Evolutionary conservation across 2,113 vertebrate species (phyloP), one percentile per base, ranked within the genome.

Genomic region (Zosterops borbonicus): DNA sequence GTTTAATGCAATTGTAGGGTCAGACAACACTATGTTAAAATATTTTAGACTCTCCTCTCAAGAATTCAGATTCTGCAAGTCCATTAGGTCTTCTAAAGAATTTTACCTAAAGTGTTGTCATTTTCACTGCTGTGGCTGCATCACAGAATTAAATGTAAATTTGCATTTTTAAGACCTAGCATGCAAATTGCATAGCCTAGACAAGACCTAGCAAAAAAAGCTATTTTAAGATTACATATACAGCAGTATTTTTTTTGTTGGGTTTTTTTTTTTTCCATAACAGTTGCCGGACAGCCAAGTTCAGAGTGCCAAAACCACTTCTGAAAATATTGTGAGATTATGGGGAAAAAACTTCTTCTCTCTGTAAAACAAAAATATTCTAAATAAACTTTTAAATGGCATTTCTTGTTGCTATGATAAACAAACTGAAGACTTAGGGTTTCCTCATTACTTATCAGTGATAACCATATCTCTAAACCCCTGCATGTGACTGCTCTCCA

Each of bases 281-380:
- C 20, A 69, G 21, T 28, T 77, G 14, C 33, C 60, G 47, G 53
- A 68, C 14, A 75, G 49, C 23, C 39, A 41, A 58, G 5, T 20
- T 90, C 16, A 42, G 14, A 39, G 25, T n/a, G 71, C 7, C 13
- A 87, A 86, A 76, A 58, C 5, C 22, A 68, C 59, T 75, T 59
- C 53, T 73, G 18, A 68, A 69, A 9, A 17, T 83, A 56, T 49
- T 85, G 20, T 49, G n/a, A 53, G 27, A 62, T 64, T 52, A 50
- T 0, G 0, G 18, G 9, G 8, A 22, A 68, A 75, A 62, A 44
- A 17, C 0, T 11, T 47, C 5, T n/a, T 56, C 29, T 19, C 4
- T 18, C 11, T 85, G 37, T 24, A 29, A 82, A 79, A 65, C 7
- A 73, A 47, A 65, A 33, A 52, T 12, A n/a, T 5, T 7, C 5